A percentile compares a stretch with the other conserved stretches of the same genome.
Conservation (phyloP, 2,797 vertebrate genomes). For the Pseudochirops cupreus region DNA sequence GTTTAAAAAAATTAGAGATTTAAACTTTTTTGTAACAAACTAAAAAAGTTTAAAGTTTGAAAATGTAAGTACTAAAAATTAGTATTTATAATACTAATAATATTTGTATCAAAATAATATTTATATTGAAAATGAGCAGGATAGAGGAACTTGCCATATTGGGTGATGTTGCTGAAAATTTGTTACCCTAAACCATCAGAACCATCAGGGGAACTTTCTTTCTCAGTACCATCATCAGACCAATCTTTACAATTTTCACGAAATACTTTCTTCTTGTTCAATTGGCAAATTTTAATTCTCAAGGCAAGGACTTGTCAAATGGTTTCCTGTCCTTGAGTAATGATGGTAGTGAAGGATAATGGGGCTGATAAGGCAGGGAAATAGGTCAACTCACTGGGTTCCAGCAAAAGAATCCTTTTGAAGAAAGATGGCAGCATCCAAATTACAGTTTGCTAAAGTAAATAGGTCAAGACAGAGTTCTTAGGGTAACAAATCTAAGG, state of each 20-base stretch:
- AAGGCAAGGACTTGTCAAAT: constrained; percentile 1
- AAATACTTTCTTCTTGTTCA: background rate
- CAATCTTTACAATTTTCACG: background rate
- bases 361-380: background rate
- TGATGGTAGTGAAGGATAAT: background rate
- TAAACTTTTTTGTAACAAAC: constrained; percentile 25
- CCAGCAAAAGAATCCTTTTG: background rate
- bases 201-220: background rate
- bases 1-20: constrained; percentile 17
- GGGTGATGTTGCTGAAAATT: constrained; percentile 14
- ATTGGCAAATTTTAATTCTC: constrained; percentile 17
- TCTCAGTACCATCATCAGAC: background rate
- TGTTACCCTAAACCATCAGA: background rate
- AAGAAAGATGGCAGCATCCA: background rate
- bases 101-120: background rate
- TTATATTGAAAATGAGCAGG: background rate
- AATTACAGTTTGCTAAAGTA: background rate
- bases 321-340: background rate
- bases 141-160: background rate
- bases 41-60: background rate
- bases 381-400: background rate
- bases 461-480: background rate
- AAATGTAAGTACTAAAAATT: background rate
- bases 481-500: background rate
- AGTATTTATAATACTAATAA: background rate